Evolutionary conservation across 2,113 vertebrate species (phyloP).

Genomic region (Castor canadensis): DNA sequence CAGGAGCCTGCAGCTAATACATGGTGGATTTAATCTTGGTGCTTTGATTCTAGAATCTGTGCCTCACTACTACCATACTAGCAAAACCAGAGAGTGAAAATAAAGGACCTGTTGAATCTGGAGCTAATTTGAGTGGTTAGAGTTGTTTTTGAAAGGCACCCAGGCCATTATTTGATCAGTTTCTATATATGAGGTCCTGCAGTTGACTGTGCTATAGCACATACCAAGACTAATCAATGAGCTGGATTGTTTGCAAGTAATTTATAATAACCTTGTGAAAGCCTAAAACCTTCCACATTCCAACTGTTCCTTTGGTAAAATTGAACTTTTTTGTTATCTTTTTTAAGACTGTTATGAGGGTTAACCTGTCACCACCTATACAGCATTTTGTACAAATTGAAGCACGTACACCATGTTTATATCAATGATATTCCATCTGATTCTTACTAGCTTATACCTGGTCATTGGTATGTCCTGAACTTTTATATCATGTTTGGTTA

Average conservation of each 20-base stretch:
- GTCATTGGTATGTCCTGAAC: not conserved
- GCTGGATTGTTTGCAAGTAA: not conserved
- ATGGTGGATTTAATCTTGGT: not conserved
- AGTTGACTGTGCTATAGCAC: not conserved
- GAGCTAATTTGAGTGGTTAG: not conserved
- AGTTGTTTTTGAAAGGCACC: not conserved
- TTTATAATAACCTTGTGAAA: not conserved
- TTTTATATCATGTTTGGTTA: conserved; percentile 11
- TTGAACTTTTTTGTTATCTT: not conserved
- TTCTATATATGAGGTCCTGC: not conserved
- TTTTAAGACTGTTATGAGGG: not conserved
- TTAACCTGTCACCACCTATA: not conserved
- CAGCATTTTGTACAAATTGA: conserved; percentile 8
- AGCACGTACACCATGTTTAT: not conserved
- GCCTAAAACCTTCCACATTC: not conserved
- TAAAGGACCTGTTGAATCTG: not conserved
- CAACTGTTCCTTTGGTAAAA: conserved; percentile 2
- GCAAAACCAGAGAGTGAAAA: not conserved
- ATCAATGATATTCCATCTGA: not conserved
- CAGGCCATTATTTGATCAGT: not conserved
- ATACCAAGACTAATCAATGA: not conserved
- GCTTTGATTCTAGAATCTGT: not conserved
- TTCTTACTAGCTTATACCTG: not conserved
- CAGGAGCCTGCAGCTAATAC: not conserved
- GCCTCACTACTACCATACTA: not conserved